A percentile compares a stretch with the other conserved stretches of the same genome.
Evolutionary conservation across 2,888 invertebrate genomes (phyloP).

Genomic region (Tinea semifulvella): DNA sequence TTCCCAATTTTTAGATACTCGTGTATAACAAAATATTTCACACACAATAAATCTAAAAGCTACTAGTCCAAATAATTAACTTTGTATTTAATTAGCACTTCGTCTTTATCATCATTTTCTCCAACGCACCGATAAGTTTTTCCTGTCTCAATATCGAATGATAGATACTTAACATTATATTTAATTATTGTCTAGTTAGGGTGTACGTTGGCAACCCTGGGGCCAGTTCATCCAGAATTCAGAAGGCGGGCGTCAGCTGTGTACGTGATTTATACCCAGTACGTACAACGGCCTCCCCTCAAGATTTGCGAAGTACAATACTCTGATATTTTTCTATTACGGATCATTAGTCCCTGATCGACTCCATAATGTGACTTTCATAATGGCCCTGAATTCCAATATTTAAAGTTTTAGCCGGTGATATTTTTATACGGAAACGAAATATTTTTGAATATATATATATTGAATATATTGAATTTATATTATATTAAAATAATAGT

Average conservation of each 20-base stretch:
- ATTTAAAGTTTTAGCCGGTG: not conserved
- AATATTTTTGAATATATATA: too few species aligned
- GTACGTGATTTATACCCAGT: constrained; percentile 42
- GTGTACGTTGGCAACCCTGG: constrained; percentile 24
- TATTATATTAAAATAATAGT: too few species aligned
- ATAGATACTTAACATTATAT: constrained; percentile 21
- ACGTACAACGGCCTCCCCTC: constrained; percentile 9
- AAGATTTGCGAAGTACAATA: constrained; percentile 11
- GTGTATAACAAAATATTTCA: too few species aligned
- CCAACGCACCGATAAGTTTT: not conserved
- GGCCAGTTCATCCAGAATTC: constrained; percentile 46
- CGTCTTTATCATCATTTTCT: constrained; percentile 6
- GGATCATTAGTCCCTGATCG: constrained; percentile 13
- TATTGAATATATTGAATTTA: too few species aligned
- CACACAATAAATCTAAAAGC: too few species aligned
- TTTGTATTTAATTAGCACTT: not conserved
- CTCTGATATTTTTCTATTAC: constrained; percentile 13
- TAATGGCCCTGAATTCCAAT: not conserved
- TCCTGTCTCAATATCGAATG: constrained; percentile 14
- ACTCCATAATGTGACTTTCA: not conserved
- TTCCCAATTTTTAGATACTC: too few species aligned
- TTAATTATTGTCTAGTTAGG: constrained; percentile 23
- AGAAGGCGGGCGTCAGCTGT: constrained; percentile 45
- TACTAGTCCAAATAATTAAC: too few species aligned
- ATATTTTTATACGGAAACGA: too few species aligned